Percentiles rank a stretch among this genome's conserved stretches.
Conservation (phyloP, 1,140 invertebrate genomes). For the Psilanteris sp. region DNA sequence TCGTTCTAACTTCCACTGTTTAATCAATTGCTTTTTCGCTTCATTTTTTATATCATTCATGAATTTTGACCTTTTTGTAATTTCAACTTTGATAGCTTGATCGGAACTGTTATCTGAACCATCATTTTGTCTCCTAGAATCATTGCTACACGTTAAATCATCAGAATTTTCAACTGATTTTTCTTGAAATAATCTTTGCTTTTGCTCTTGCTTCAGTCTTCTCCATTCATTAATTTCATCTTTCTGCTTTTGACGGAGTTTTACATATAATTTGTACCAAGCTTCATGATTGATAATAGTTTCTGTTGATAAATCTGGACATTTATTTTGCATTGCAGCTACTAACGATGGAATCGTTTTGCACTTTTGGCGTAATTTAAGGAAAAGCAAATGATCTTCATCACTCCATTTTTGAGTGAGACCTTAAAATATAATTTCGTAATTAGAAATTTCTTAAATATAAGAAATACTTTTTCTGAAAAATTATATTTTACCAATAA, state of each 20-base stretch:
- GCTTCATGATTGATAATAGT: constrained; percentile 75
- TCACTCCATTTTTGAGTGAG: constrained; percentile 73
- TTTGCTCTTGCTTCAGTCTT: constrained; percentile 50
- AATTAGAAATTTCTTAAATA: too few relatives aligned
- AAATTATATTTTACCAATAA: too few relatives aligned
- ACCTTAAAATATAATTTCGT: constrained; percentile 61
- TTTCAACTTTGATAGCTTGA: constrained; percentile 18
- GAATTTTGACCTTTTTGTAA: constrained; percentile 21
- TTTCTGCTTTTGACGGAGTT: constrained; percentile 72
- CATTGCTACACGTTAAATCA: constrained; percentile 4
- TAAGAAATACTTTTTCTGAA: too few relatives aligned
- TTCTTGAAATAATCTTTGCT: constrained; percentile 27
- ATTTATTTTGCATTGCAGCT: constrained; percentile 66
- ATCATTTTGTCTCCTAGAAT: constrained; percentile 12
- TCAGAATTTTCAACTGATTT: not conserved
- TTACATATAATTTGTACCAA: constrained; percentile 75
- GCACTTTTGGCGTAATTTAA: constrained; percentile 70
- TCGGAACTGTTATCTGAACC: constrained; percentile 8
- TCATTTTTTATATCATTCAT: constrained; percentile 35
- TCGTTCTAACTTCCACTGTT: constrained; percentile 69
- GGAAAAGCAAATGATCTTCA: constrained; percentile 73
- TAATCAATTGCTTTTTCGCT: constrained; percentile 68
- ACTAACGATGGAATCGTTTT: constrained; percentile 69
- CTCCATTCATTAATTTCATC: constrained; percentile 69
- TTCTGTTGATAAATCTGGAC: constrained; percentile 72